These are phyloP conservation scores for Oedothorax gibbosus DNA, from an alignment of 1,140 invertebrate genomes.

Conservation along the genomic window DNA sequence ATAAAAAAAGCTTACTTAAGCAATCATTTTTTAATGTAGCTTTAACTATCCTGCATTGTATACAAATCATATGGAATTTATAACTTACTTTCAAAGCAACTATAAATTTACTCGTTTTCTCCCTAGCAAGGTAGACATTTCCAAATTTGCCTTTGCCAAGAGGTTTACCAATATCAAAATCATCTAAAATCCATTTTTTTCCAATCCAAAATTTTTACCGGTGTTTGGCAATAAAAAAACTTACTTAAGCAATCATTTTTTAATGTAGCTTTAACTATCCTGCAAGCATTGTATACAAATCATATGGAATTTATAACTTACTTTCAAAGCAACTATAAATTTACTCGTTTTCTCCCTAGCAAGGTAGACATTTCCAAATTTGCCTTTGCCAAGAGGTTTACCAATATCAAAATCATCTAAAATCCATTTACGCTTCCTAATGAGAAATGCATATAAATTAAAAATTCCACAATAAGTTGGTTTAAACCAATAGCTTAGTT, in stretches of 20 bases:
- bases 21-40: too few species aligned
- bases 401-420: slow-evolving; percentile 88
- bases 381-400: slow-evolving; percentile 84
- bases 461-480: too few species aligned
- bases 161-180: slow-evolving; percentile 88
- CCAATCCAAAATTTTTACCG: too few species aligned
- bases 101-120: slow-evolving; percentile 84
- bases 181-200: slow-evolving; percentile 78
- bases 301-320: not conserved
- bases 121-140: slow-evolving; percentile 88
- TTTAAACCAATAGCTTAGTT: too few species aligned
- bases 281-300: not conserved
- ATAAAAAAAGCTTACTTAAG: too few species aligned
- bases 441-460: not conserved
- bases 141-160: slow-evolving; percentile 93
- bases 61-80: not conserved
- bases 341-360: slow-evolving; percentile 87
- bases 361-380: slow-evolving; percentile 91
- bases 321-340: slow-evolving; percentile 90
- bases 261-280: too few species aligned
- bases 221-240: too few species aligned
- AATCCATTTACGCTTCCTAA: slow-evolving; percentile 73
- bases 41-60: not conserved
- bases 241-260: too few species aligned
- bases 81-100: slow-evolving; percentile 83